A percentile compares a stretch with the other conserved stretches of the same genome.
Evolutionary conservation across 92 coral and sea anemone genomes (phyloP).

Genomic region (Scolanthus callimorphus): DNA sequence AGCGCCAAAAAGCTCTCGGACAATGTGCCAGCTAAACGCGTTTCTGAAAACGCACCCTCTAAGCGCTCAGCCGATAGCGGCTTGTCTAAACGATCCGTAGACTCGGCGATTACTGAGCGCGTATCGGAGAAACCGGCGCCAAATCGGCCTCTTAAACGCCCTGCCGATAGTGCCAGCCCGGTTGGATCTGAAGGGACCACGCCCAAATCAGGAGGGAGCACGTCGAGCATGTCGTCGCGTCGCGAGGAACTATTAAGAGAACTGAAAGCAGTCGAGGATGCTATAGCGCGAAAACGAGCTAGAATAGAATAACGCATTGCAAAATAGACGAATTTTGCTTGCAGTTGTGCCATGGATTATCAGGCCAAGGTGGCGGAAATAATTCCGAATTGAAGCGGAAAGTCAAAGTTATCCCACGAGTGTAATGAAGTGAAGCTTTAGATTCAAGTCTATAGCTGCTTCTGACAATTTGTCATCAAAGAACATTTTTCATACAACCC

Average conservation of each 20-base stretch:
- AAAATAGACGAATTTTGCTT: background rate
- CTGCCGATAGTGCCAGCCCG: slow-evolving; percentile 29
- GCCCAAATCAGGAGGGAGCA: slow-evolving; percentile 19
- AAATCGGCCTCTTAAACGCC: slow-evolving; percentile 27
- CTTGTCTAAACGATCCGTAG: background rate
- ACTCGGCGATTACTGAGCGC: background rate
- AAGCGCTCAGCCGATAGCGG: background rate
- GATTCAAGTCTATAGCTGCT: no score
- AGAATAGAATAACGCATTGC: slow-evolving; percentile 67
- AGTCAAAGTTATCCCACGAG: no score
- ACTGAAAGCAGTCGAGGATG: slow-evolving; percentile 96
- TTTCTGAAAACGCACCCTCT: background rate
- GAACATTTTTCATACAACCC: no score
- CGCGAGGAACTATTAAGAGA: slow-evolving; percentile 97
- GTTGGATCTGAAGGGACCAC: slow-evolving; percentile 16
- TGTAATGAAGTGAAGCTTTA: no score
- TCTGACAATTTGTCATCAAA: no score
- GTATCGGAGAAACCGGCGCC: background rate
- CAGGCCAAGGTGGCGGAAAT: no score
- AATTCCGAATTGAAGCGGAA: no score
- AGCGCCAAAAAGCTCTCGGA: background rate
- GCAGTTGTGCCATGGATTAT: no score
- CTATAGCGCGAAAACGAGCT: slow-evolving; percentile 96
- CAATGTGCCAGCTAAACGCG: background rate
- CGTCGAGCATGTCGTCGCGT: slow-evolving; percentile 62